phyloP scores from a whole-genome alignment of 2,113 vertebrate species.

The Bufo gargarizans region DNA sequence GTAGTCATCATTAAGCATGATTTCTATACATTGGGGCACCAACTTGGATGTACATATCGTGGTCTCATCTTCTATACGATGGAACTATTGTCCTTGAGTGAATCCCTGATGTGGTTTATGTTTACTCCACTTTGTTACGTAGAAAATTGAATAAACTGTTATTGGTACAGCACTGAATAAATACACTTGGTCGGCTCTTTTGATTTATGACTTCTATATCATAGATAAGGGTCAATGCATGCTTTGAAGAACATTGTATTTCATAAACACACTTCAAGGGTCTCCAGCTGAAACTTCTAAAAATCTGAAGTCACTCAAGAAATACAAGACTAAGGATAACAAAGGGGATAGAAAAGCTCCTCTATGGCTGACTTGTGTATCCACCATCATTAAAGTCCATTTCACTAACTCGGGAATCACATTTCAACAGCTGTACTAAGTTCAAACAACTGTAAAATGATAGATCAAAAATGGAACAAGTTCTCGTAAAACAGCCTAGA shows the following conservation, averaged over 20 bases:
- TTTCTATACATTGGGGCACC: no score
- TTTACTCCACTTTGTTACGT: conserved; percentile 10
- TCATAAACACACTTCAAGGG: conserved; percentile 21
- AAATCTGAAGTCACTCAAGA: neutral
- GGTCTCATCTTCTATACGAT: no score
- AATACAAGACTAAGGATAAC: neutral
- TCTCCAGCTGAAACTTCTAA: conserved; percentile 22
- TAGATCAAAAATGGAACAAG: conserved; percentile 7
- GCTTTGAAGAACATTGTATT: neutral
- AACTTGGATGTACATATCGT: neutral
- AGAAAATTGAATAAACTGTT: conserved; percentile 28
- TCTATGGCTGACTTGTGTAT: neutral
- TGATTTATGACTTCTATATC: neutral
- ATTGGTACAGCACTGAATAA: neutral
- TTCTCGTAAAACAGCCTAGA: conserved; percentile 3
- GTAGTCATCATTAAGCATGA: no score
- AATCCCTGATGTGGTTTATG: neutral
- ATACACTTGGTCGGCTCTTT: neutral
- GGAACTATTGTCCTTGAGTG: no score
- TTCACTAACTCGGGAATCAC: neutral
- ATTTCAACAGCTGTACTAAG: conserved; percentile 44
- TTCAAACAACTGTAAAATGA: conserved; percentile 12
- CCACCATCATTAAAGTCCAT: neutral
- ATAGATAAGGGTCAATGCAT: neutral
- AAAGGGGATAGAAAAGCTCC: neutral